Percentiles rank a stretch among this genome's conserved stretches.
These are phyloP conservation scores for Lytechinus pictus DNA, from an alignment of 35 echinoderm and acorn worm genomes.

Conservation along the genomic window DNA sequence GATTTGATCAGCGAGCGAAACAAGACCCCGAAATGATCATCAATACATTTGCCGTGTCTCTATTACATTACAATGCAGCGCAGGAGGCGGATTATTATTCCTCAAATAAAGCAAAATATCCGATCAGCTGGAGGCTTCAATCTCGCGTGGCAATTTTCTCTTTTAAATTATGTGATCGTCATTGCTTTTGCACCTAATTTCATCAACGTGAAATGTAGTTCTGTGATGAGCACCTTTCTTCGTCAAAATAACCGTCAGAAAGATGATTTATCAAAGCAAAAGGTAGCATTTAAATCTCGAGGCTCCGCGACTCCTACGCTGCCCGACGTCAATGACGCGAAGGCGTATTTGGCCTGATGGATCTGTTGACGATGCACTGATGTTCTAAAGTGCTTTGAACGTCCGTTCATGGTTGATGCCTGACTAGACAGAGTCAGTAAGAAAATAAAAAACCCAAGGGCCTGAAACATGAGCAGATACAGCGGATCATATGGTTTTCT, in stretches of 20 bases:
- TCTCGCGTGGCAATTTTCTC: neutral
- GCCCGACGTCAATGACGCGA: neutral
- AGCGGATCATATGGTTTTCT: neutral
- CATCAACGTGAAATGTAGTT: neutral
- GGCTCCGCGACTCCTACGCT: neutral
- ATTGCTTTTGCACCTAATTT: neutral
- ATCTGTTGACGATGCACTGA: neutral
- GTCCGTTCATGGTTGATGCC: neutral
- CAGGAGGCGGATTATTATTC: neutral
- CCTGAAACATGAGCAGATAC: neutral
- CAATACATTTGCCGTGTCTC: neutral
- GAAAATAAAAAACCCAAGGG: neutral
- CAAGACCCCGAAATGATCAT: neutral
- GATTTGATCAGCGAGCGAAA: neutral
- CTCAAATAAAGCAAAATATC: neutral
- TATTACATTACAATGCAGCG: neutral
- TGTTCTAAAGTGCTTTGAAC: neutral
- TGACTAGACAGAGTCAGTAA: neutral
- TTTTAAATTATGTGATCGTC: neutral
- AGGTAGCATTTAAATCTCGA: neutral
- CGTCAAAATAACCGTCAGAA: neutral
- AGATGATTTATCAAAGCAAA: neutral
- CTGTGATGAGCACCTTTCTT: neutral
- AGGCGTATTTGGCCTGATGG: neutral
- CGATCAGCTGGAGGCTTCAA: neutral